These are phyloP conservation scores for Umimayanthus chanpuru DNA, from an alignment of 92 coral and sea anemone species.

Conservation along the genomic window DNA sequence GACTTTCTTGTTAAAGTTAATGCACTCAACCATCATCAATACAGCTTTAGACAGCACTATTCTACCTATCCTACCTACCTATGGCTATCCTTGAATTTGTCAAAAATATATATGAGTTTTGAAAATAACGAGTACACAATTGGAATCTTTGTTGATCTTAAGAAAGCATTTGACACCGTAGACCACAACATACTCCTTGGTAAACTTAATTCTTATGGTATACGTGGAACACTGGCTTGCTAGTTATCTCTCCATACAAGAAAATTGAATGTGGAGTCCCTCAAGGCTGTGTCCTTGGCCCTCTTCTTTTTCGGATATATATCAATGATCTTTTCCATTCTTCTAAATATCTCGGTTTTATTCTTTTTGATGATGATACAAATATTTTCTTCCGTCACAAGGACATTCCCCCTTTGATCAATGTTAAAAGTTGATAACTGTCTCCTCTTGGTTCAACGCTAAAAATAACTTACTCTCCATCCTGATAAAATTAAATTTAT, in stretches of 20 bases:
- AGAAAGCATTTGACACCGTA: slow-evolving; percentile 40
- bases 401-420: background rate
- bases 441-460: no score
- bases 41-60: slow-evolving; percentile 41
- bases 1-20: slow-evolving; percentile 39
- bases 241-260: slow-evolving; percentile 17
- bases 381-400: no score
- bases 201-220: slow-evolving; percentile 42
- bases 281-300: no score
- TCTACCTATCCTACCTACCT: no score
- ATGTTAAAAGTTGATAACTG: background rate
- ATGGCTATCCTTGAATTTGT: slow-evolving; percentile 56
- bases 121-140: slow-evolving; percentile 35
- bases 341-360: no score
- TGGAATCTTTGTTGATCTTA: slow-evolving; percentile 34
- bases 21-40: slow-evolving; percentile 37
- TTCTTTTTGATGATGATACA: no score
- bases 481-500: slow-evolving; percentile 46
- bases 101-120: slow-evolving; percentile 31
- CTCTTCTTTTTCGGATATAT: background rate
- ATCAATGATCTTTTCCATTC: no score
- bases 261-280: slow-evolving; percentile 10
- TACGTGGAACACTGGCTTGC: slow-evolving; percentile 41
- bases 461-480: slow-evolving; percentile 33
- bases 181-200: slow-evolving; percentile 21